Evolutionary conservation across 2,797 vertebrate genomes (phyloP), one percentile per base, ranked within the genome.

Genomic region (Delichon dasypus): DNA sequence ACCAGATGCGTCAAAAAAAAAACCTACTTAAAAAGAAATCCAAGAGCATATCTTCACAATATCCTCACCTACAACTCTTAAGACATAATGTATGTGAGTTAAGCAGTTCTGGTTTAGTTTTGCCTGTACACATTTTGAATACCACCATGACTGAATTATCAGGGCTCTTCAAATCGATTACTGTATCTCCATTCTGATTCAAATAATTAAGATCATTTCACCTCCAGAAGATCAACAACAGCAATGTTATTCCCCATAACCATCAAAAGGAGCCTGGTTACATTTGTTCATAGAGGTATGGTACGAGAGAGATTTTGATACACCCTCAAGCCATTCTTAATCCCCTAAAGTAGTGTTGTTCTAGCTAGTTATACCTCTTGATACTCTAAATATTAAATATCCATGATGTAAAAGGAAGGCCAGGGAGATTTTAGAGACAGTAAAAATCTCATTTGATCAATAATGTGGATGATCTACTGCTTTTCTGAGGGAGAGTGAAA

Each of bases 391-490:
- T 84, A 62, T 67, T 93, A 95, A 95, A 84, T 76, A 90, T 42
- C 51, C 29, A 22, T 40, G 26, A 84, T 21, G 80, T 50, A 92
- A 93, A 91, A 96, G n/a, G 82, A 88, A 97, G 95, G 16, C 40
- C 38, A 80, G 92, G 57, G 91, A 97, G 92, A 96, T 60, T 96
- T 90, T 74, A 95, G 51, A 95, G 51, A 73, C 75, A 97, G 86
- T 72, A 89, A 92, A 95, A 92, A 85, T 91, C 85, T 96, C 70
- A 88, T 85, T 88, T 94, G 82, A 42, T 65, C 87, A 90, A 88
- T 87, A 94, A 95, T 82, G 84, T 84, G 71, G 67, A 94, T 51
- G 91, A 89, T 88, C 58, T 86, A 55, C 65, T 57, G 48, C 16
- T 92, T 72, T 93, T 70, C 73, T 93, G 85, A 71, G 47, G 73